Conservation (phyloP, 1,140 invertebrate species). For the Drosophila teissieri region DNA sequence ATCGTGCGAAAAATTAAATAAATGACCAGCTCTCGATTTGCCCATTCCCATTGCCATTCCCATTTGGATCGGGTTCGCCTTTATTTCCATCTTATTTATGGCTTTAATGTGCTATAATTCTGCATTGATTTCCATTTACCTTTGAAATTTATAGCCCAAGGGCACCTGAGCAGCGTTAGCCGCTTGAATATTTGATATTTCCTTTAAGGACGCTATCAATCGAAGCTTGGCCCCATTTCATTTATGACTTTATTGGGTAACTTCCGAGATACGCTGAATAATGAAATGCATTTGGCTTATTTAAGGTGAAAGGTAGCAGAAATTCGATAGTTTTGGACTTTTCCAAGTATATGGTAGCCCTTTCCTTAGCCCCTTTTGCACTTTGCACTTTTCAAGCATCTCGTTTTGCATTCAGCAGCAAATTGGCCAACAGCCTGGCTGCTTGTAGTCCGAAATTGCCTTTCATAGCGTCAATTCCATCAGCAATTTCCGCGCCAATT, state of each 20-base stretch:
- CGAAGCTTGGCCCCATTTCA: background rate
- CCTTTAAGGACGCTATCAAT: conserved; percentile 4
- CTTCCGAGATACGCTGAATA: background rate
- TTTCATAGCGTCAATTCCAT: conserved; percentile 72
- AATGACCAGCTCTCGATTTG: conserved; percentile 64
- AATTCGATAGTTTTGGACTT: background rate
- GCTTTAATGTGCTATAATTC: conserved; percentile 72
- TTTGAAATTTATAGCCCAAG: conserved; percentile 34
- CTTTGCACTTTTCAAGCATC: background rate
- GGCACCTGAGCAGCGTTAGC: conserved; percentile 8
- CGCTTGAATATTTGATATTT: conserved; percentile 3
- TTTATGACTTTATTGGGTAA: background rate
- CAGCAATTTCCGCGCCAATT: conserved; percentile 78
- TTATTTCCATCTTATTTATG: conserved; percentile 61
- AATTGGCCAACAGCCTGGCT: conserved; percentile 44
- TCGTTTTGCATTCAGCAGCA: conserved; percentile 36
- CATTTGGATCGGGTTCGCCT: conserved; percentile 22
- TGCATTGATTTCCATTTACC: conserved; percentile 71
- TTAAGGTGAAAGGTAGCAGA: background rate
- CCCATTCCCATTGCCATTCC: conserved; percentile 27
- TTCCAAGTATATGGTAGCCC: background rate
- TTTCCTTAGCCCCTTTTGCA: background rate
- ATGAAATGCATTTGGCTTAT: background rate
- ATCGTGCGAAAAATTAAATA: conserved; percentile 82
- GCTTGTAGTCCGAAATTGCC: conserved; percentile 52